Base-by-base conservation (phyloP, 2,113 vertebrate species). In the Pitta sordida region DNA sequence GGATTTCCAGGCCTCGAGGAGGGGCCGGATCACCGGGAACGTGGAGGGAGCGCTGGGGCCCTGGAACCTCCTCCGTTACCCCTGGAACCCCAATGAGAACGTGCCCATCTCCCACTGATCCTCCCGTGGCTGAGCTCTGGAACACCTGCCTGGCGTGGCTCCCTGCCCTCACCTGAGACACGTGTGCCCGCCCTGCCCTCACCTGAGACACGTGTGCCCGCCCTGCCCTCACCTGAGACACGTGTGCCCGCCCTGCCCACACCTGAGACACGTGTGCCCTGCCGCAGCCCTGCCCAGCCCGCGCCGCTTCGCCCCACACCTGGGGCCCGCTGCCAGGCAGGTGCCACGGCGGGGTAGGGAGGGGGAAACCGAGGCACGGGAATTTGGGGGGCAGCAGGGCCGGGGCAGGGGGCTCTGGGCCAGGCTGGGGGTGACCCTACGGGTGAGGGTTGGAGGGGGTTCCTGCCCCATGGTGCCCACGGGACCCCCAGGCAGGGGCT, bases 231-330 rank as follows among this genome's bases (percentile, higher is more conserved):
- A 2, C 65, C 59, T 26, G 88, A 62, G 88, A 23, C 53, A 8
- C 76, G 7, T 21, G 46, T 9, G 55, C 49, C 20, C 15, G 3
- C 53, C 6, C 24, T 2, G 63, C 55, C 13, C 19, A 22, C 53
- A 2, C 65, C 59, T 26, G 88, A 62, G 88, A 23, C 53, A 8
- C 76, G 7, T 21, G 46, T 9, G 55, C 49, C 20, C 15, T 48
- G n/a, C 86, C 90, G 94, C 94, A 63, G 88, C 91, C 91, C 93
- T 88, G 93, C 84, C 93, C 86, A 93, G 90, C 92, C 90, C 29
- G 74, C 88, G 14, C 48, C 32, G 3, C 65, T 7, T 53, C 32
- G 95, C 78, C 94, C 94, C 94, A 3, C 20, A 12, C 93, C 52
- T 5, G 91, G 95, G 91, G 93, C 95, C 13, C 86, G 2, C 70